A percentile compares a stretch with the other conserved stretches of the same genome.
These are phyloP conservation scores for Merluccius polli DNA, from an alignment of 2,797 vertebrate genomes.

Conservation along the genomic window DNA sequence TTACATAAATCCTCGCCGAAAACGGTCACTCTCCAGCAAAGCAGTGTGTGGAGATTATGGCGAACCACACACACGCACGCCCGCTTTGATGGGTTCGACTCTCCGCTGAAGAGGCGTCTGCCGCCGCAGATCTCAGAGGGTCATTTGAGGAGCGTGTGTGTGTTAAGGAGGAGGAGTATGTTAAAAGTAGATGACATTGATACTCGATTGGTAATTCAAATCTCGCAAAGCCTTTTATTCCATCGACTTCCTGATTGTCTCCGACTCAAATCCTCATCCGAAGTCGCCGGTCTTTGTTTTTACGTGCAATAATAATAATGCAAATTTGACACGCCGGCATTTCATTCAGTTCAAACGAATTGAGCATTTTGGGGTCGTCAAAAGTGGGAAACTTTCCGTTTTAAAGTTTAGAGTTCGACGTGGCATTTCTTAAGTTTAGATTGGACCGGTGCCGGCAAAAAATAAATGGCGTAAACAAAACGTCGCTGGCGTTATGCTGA, in stretches of 20 bases:
- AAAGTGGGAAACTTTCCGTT: background rate
- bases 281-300: too few relatives aligned
- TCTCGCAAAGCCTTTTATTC: conserved; percentile 19
- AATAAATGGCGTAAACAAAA: background rate
- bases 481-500: background rate
- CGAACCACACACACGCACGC: background rate
- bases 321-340: too few relatives aligned
- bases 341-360: too few relatives aligned
- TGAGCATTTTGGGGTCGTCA: background rate
- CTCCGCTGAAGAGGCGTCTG: conserved; percentile 22
- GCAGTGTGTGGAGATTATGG: conserved; percentile 42
- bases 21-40: conserved; percentile 56
- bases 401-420: background rate
- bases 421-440: background rate
- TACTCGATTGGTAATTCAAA: conserved; percentile 27
- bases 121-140: background rate
- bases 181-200: conserved; percentile 20
- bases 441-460: background rate
- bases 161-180: conserved; percentile 35
- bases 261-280: too few relatives aligned
- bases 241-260: background rate
- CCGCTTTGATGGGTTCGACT: conserved; percentile 51
- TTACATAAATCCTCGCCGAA: conserved; percentile 21
- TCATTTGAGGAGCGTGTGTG: conserved; percentile 29
- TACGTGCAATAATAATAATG: too few relatives aligned